Evolutionary conservation across 2,888 invertebrate genomes (phyloP).

Genomic region (Sphecodes monilicornis): DNA sequence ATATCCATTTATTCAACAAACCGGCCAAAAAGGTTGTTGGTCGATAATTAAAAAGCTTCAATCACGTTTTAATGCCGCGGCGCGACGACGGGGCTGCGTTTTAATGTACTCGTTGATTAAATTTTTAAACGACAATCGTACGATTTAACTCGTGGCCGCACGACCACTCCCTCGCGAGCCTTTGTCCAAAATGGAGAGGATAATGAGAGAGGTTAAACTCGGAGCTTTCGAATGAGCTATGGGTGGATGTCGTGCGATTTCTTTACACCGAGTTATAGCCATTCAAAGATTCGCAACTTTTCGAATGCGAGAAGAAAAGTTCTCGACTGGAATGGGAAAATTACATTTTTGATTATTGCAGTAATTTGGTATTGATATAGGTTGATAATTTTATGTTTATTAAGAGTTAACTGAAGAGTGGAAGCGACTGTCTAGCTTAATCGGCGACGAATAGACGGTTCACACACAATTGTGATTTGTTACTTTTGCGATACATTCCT

Average conservation of each 20-base stretch:
- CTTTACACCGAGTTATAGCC: background rate
- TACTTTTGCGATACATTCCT: no score
- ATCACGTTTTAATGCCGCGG: constrained; percentile 44
- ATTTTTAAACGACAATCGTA: constrained; percentile 40
- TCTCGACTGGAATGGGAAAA: no score
- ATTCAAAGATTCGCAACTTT: no score
- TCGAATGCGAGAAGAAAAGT: background rate
- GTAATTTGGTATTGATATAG: no score
- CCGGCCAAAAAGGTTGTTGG: constrained; percentile 27
- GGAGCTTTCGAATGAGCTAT: background rate
- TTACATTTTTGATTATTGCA: no score
- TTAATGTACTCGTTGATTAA: constrained; percentile 37
- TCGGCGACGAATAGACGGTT: no score
- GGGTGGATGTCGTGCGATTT: background rate
- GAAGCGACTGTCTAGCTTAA: no score
- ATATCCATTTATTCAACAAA: constrained; percentile 38
- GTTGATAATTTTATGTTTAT: no score
- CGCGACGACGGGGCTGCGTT: background rate
- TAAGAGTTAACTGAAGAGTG: no score
- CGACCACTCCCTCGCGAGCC: background rate
- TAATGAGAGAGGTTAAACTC: background rate
- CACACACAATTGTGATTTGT: no score
- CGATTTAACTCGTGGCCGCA: constrained; percentile 12
- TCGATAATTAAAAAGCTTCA: constrained; percentile 60
- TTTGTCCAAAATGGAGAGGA: background rate